Conservation (phyloP, 2,113 vertebrate species). For the Bufo gargarizans region DNA sequence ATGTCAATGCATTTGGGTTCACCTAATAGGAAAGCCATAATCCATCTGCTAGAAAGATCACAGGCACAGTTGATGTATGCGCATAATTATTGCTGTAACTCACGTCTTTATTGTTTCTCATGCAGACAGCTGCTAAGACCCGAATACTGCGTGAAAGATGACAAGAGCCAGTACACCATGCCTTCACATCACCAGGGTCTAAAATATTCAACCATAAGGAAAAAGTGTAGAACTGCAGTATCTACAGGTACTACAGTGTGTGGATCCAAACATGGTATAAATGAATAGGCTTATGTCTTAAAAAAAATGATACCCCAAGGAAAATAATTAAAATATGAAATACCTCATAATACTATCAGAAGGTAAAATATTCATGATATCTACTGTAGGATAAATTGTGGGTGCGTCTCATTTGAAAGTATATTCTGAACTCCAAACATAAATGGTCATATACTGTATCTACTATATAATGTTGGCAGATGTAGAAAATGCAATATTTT, state of each 20-base stretch:
- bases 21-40: conserved; percentile 61
- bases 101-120: conserved; percentile 62
- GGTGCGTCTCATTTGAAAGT: too few species aligned
- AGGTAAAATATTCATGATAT: too few species aligned
- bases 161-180: neutral
- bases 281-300: neutral
- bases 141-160: neutral
- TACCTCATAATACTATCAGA: too few species aligned
- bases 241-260: neutral
- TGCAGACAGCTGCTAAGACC: conserved; percentile 60
- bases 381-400: too few species aligned
- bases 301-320: too few species aligned
- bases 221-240: neutral
- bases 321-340: too few species aligned
- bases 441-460: too few species aligned
- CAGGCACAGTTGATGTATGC: conserved; percentile 63
- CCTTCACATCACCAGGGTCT: neutral
- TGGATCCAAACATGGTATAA: neutral
- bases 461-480: too few species aligned
- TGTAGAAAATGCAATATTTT: too few species aligned
- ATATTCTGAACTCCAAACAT: too few species aligned
- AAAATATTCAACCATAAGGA: neutral
- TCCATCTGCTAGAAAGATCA: conserved; percentile 60
- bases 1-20: conserved; percentile 56
- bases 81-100: conserved; percentile 64